Base-by-base conservation (phyloP, 1,140 invertebrate genomes). In the Myzus persicae region DNA sequence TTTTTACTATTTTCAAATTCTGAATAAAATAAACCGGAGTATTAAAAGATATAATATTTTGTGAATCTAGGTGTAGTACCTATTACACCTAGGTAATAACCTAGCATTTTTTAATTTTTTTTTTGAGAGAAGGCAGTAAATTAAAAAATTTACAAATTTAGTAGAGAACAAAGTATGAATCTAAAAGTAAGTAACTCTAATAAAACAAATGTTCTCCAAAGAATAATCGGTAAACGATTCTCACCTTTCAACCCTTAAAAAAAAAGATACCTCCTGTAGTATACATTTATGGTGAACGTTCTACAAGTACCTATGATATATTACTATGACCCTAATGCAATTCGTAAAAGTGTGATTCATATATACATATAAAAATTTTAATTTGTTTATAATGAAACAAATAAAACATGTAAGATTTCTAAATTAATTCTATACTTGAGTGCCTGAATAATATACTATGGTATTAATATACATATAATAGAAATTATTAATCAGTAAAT, bases 211-310 rank as follows among this genome's bases (percentile, higher is more conserved):
- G 31, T n/a, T 14, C 31, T 67, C 26, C 11, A 67, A 67, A 14
- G n/a, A 31, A 5, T 26, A 59, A 59, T 59, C 6, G 0, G 51
- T 54, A 26, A 59, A 11, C 9, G 4, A 67, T 67, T n/a, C 11
- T 11, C 31, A 8, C 0, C 26, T 31, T 31, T 5, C 9, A 1
- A 0, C 9, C 3, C 11, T n/a, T 48, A 2, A 14, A 48, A 14
- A 67, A 59, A 59, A 14, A 67, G n/a, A 5, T 5, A 67, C 31
- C 31, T 67, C 0, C n/a, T 67, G 4, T 67, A 31, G n/a, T 31
- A 67, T 67, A 0, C 4, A n/a, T 14, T 26, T n/a, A 67, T 59
- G 7, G 11, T 59, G 26, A 31, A n/a, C 9, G 5, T n/a, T 67
- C 11, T 67, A n/a, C 11, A 0, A 67, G 31, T 31, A 3, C 31